These are phyloP conservation scores for Chrysocyon brachyurus DNA, from an alignment of 2,797 vertebrate species.

Conservation along the genomic window DNA sequence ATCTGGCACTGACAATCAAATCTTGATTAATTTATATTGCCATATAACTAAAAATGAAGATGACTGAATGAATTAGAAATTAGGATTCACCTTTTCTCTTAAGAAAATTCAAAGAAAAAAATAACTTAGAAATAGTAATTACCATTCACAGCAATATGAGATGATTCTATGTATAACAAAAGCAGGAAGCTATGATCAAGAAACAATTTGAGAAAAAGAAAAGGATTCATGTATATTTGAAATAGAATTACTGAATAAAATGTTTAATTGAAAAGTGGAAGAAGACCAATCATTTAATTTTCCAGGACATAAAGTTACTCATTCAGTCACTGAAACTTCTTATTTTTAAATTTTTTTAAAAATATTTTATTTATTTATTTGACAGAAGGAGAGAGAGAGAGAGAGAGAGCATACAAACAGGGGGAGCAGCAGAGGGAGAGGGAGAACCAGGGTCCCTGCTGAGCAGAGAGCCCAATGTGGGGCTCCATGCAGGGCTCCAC, in stretches of 20 bases:
- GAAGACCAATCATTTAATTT: constrained; percentile 10
- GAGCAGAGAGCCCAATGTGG: no score
- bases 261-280: constrained; percentile 43
- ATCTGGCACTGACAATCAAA: constrained; percentile 16
- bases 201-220: neutral
- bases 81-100: constrained; percentile 65
- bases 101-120: neutral
- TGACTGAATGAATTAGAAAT: constrained; percentile 69
- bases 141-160: constrained; percentile 30
- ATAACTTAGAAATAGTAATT: constrained; percentile 34
- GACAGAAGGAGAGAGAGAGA: no score
- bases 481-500: no score
- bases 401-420: no score
- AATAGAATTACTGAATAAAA: constrained; percentile 38
- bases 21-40: constrained; percentile 49
- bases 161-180: constrained; percentile 16
- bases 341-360: no score
- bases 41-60: constrained; percentile 75
- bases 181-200: constrained; percentile 6
- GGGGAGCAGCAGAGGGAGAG: no score
- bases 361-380: no score
- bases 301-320: neutral
- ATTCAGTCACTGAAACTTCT: neutral
- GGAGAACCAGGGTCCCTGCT: no score
- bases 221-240: neutral